phyloP scores from a whole-genome alignment of 2,113 vertebrate genomes.

The Deroptyus accipitrinus region DNA sequence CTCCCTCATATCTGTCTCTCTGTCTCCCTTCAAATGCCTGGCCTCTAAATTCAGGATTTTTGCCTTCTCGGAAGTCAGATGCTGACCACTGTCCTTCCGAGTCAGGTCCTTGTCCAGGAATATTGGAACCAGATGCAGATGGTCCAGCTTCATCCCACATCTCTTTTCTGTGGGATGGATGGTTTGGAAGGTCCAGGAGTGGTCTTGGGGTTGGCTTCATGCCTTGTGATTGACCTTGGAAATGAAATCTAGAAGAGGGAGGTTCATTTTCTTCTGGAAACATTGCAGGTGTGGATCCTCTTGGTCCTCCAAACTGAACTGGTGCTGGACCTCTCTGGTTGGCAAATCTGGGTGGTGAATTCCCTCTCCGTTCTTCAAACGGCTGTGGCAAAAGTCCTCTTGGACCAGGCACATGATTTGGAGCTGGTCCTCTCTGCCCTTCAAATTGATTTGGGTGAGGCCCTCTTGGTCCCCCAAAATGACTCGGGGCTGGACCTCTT shows the following conservation, averaged over 20 bases:
- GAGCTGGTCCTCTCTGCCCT: slow-evolving; percentile 67
- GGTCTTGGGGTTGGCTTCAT: slow-evolving; percentile 78
- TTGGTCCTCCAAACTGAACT: slow-evolving; percentile 67
- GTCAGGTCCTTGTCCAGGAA: slow-evolving; percentile 69
- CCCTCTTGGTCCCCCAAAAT: slow-evolving; percentile 84
- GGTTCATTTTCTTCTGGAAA: slow-evolving; percentile 71
- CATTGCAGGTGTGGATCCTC: slow-evolving; percentile 48
- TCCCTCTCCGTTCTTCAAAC: slow-evolving; percentile 81
- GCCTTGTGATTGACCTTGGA: slow-evolving; percentile 69
- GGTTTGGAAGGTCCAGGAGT: slow-evolving; percentile 83
- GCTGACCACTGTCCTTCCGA: slow-evolving; percentile 80
- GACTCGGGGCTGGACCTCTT: slow-evolving; percentile 73
- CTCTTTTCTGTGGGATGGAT: slow-evolving; percentile 79
- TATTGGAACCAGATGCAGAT: slow-evolving; percentile 34
- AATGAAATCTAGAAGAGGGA: slow-evolving; percentile 76
- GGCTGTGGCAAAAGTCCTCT: slow-evolving; percentile 67
- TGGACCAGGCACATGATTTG: slow-evolving; percentile 72
- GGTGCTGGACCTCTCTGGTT: slow-evolving; percentile 71
- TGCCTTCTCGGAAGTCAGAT: slow-evolving; percentile 83
- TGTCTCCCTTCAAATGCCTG: slow-evolving; percentile 78
- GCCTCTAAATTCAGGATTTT: slow-evolving; percentile 72
- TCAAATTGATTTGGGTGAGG: slow-evolving; percentile 72
- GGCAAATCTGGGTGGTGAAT: slow-evolving; percentile 68
- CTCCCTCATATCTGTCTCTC: slow-evolving; percentile 84
- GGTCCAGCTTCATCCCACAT: slow-evolving; percentile 75